phyloP scores from a whole-genome alignment of 2,113 vertebrate genomes.

The Propithecus coquereli region DNA sequence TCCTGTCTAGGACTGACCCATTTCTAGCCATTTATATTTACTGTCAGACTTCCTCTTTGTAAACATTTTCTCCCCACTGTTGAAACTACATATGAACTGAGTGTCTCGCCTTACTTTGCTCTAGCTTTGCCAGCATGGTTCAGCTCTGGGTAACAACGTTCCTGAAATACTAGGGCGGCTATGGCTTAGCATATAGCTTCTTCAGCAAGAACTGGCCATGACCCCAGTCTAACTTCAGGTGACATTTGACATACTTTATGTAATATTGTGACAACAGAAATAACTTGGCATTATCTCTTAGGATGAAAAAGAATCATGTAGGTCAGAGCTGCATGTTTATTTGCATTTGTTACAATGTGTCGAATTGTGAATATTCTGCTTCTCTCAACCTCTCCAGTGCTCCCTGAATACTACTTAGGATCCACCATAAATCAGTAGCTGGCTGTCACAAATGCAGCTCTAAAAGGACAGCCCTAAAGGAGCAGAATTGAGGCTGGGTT shows the following conservation, averaged over 20 bases:
- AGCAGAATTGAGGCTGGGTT: background rate
- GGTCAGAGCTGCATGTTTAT: background rate
- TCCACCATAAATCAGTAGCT: background rate
- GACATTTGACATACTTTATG: background rate
- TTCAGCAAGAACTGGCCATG: background rate
- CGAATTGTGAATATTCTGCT: background rate
- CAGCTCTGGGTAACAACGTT: background rate
- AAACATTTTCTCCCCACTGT: background rate
- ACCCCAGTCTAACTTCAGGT: background rate
- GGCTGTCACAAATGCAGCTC: background rate
- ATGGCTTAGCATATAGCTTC: background rate
- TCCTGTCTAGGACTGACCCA: background rate
- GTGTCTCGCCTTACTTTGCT: background rate
- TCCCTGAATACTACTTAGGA: background rate
- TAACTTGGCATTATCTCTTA: background rate
- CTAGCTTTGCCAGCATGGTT: background rate
- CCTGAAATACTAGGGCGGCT: background rate
- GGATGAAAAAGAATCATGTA: background rate
- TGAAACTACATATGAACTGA: background rate
- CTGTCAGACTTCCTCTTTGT: background rate
- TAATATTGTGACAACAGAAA: background rate
- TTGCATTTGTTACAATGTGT: background rate
- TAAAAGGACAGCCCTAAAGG: background rate
- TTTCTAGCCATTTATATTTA: background rate
- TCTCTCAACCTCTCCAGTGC: background rate